Percentiles rank a stretch among this genome's conserved stretches.
These are phyloP conservation scores for Cerastis rubricosa DNA, from an alignment of 2,888 invertebrate species.

Conservation along the genomic window DNA sequence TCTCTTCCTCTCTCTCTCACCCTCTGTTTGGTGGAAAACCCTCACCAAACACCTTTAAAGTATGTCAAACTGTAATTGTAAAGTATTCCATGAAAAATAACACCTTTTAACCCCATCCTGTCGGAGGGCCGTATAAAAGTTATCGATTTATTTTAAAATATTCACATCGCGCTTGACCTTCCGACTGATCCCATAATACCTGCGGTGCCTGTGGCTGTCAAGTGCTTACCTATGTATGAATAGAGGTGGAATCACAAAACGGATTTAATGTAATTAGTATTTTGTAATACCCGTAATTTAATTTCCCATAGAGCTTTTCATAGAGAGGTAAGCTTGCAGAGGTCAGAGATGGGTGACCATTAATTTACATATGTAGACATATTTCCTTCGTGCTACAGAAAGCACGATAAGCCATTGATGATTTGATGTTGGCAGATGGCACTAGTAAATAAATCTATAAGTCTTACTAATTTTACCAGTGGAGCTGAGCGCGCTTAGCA, in stretches of 20 bases:
- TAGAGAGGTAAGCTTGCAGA: no score
- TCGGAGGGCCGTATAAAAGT: conserved; percentile 12
- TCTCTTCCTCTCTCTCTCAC: no score
- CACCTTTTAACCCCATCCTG: conserved; percentile 9
- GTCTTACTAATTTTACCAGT: not conserved
- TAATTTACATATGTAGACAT: no score
- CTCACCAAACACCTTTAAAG: no score
- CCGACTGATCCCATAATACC: not conserved
- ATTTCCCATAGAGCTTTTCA: no score
- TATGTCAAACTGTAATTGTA: no score
- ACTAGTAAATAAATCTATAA: not conserved
- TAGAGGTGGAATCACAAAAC: not conserved
- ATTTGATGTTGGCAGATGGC: not conserved
- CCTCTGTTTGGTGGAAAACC: no score
- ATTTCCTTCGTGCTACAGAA: no score
- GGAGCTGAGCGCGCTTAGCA: not conserved
- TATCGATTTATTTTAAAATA: conserved; percentile 49
- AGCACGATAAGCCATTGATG: no score
- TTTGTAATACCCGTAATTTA: not conserved
- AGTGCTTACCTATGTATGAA: conserved; percentile 13
- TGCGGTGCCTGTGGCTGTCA: not conserved
- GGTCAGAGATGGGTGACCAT: no score
- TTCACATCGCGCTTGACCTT: conserved; percentile 36
- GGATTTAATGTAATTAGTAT: conserved; percentile 6
- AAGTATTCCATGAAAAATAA: conserved; percentile 2